Evolutionary conservation across 2,888 invertebrate genomes (phyloP).

Genomic region (Heliconius erato): DNA sequence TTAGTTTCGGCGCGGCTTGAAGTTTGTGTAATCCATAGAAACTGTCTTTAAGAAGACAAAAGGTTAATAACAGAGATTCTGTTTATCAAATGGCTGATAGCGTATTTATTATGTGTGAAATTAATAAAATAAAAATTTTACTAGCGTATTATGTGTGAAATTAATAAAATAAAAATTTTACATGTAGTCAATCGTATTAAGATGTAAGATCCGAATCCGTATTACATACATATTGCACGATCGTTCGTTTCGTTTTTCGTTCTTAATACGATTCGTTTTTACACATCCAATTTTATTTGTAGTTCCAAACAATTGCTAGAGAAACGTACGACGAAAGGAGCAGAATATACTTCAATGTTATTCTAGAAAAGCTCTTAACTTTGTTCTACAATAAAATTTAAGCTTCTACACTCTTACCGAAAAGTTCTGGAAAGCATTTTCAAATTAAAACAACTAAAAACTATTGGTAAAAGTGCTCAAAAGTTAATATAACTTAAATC

Average conservation of each 20-base stretch:
- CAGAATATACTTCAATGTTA: slow-evolving; percentile 10
- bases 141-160: too few species aligned
- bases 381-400: slow-evolving; percentile 19
- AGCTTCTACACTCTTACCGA: slow-evolving; percentile 12
- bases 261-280: neutral
- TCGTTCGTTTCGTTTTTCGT: neutral
- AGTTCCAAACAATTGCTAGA: neutral
- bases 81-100: neutral
- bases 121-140: neutral
- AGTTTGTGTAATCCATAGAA: neutral
- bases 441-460: slow-evolving; percentile 21
- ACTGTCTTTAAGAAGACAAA: neutral
- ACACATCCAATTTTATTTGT: slow-evolving; percentile 19
- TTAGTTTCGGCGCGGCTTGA: too few species aligned
- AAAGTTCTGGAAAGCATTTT: slow-evolving; percentile 19
- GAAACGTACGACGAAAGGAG: neutral
- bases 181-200: neutral
- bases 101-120: too few species aligned
- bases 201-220: neutral
- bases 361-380: slow-evolving; percentile 13
- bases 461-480: slow-evolving; percentile 22
- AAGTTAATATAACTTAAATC: slow-evolving; percentile 20
- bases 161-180: neutral
- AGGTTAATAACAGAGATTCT: neutral
- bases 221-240: too few species aligned